Base-by-base conservation (phyloP, 2,888 invertebrate species). In the Heliconius charithonia region DNA sequence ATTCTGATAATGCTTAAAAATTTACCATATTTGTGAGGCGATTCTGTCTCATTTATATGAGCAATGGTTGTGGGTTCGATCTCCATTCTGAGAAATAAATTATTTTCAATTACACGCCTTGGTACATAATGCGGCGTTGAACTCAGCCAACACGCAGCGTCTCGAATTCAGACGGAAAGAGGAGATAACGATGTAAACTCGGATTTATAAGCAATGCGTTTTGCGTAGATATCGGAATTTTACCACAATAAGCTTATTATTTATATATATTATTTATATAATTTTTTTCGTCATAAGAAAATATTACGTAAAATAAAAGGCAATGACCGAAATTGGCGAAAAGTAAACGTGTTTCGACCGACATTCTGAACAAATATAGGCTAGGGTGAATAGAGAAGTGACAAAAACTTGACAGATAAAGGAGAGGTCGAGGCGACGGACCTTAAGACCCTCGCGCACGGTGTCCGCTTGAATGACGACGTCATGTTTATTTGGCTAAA, bases 401-500 rank as follows among this genome's bases (percentile, higher is more conserved):
- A 90, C 92, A 92, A 91, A 92, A 93, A 89, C 89, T 89, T 90
- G 85, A 82, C 86, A 88, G 88, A 92, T 92, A 93, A 92, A 92
- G 86, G 87, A 85, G 86, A 91, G 88, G 89, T 89, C 89, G 90
- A 86, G 87, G 87, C 83, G 85, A 85, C 88, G 89, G 87, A 87
- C 88, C 88, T 87, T 72, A 84, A 87, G 87, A 86, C 85, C 87
- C 85, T 84, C 85, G 86, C 85, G 87, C 86, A 87, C 88, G 87
- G 87, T 86, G 87, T 87, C 87, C 86, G 87, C 86, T 85, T 90
- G 89, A 92, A 91, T 91, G 90, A 91, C 90, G 90, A 90, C 89
- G 91, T 90, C 92, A 90, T 92, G 93, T 93, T 92, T 93, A 93
- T 94, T 93, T 93, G 90, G 89, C 89, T 91, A 89, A 88, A 90